Conservation (phyloP, 2,888 invertebrate genomes). For the Drosophila barbarae region DNA sequence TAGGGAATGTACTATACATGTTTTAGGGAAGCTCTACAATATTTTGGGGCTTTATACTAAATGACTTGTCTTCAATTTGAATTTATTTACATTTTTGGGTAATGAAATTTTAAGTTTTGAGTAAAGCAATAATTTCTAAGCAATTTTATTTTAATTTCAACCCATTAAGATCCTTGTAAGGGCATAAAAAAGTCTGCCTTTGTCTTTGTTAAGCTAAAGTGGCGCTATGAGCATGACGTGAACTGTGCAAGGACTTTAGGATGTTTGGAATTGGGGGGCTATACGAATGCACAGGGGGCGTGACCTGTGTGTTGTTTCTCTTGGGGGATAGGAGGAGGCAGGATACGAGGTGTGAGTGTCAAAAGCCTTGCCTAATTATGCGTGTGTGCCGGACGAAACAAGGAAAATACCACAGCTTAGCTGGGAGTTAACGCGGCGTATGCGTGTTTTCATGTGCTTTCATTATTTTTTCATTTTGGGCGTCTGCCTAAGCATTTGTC, state of each 20-base stretch:
- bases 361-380: conserved; percentile 59
- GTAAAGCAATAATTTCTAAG: not conserved
- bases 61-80: not conserved
- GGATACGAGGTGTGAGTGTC: conserved; percentile 33
- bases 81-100: not conserved
- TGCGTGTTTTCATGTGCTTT: conserved; percentile 53
- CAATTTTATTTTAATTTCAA: not conserved
- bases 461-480: conserved; percentile 23
- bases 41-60: conserved; percentile 1
- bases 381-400: conserved; percentile 30
- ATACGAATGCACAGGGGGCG: conserved; percentile 21
- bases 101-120: not conserved
- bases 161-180: not conserved
- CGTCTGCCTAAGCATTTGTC: conserved; percentile 49
- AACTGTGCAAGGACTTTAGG: conserved; percentile 44
- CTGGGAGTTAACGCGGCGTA: conserved; percentile 46
- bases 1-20: conserved; percentile 7
- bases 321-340: not conserved
- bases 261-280: conserved; percentile 17
- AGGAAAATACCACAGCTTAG: conserved; percentile 35
- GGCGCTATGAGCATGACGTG: conserved; percentile 67
- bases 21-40: conserved; percentile 2
- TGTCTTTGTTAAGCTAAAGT: conserved; percentile 41
- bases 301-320: conserved; percentile 20
- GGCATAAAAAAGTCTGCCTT: conserved; percentile 5